Evolutionary conservation across 2,888 invertebrate genomes (phyloP).

Genomic region (Brenthis hecate): DNA sequence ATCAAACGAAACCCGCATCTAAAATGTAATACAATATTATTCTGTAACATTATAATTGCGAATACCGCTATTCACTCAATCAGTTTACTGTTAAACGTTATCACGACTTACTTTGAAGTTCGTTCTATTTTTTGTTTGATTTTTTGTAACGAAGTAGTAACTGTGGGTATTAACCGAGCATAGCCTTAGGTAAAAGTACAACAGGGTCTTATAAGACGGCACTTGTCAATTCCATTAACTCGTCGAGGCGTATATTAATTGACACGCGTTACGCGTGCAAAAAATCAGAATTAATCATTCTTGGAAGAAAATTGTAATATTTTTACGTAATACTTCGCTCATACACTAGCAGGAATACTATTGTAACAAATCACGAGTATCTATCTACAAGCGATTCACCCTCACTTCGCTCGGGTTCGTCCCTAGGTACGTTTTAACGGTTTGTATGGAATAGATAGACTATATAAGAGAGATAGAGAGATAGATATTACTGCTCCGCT

Average conservation of each 20-base stretch:
- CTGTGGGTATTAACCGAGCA: conserved; percentile 24
- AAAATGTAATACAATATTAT: conserved; percentile 34
- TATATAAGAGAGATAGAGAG: too few species aligned
- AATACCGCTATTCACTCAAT: conserved; percentile 60
- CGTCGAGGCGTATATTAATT: conserved; percentile 18
- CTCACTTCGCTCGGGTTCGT: too few species aligned
- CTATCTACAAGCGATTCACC: too few species aligned
- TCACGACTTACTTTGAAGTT: conserved; percentile 50
- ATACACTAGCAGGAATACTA: too few species aligned
- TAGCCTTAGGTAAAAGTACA: conserved; percentile 24
- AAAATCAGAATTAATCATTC: conserved; percentile 14
- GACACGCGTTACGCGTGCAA: conserved; percentile 15
- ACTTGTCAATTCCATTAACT: conserved; percentile 21
- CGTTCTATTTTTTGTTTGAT: conserved; percentile 33
- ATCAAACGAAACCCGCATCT: conserved; percentile 23
- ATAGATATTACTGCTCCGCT: too few species aligned
- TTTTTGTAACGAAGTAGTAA: conserved; percentile 26
- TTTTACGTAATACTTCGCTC: too few species aligned
- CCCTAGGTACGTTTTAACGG: too few species aligned
- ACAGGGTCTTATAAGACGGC: conserved; percentile 13
- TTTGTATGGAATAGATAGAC: too few species aligned
- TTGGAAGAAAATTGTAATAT: background rate
- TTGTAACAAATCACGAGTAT: too few species aligned
- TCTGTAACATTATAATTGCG: conserved; percentile 46
- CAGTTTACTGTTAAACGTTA: conserved; percentile 61